Conservation (phyloP, 2,113 vertebrate genomes). For the Trematomus loennbergii region DNA sequence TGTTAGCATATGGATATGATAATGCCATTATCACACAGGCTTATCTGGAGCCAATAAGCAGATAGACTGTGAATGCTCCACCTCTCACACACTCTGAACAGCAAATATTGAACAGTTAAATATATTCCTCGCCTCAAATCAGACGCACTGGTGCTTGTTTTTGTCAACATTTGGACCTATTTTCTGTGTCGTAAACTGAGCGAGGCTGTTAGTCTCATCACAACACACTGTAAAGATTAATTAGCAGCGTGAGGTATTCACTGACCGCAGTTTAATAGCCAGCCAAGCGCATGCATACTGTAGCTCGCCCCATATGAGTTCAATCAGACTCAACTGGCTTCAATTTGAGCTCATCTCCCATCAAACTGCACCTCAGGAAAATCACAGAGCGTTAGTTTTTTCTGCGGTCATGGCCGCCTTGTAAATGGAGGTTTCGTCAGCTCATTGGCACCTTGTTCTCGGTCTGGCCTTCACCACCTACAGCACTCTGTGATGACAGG, state of each 20-base stretch:
- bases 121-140: background rate
- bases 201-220: slow-evolving; percentile 10
- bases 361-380: background rate
- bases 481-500: slow-evolving; percentile 74
- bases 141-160: background rate
- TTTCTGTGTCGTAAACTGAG: background rate
- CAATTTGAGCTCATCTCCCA: slow-evolving; percentile 1
- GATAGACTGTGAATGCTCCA: slow-evolving; percentile 18
- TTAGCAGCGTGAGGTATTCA: slow-evolving; percentile 34
- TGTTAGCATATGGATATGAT: slow-evolving; percentile 44
- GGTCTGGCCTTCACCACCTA: slow-evolving; percentile 41
- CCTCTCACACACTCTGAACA: slow-evolving; percentile 2
- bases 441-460: slow-evolving; percentile 56
- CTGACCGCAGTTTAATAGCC: slow-evolving; percentile 25
- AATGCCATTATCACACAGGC: slow-evolving; percentile 8
- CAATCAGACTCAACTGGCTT: slow-evolving; percentile 14
- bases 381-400: background rate
- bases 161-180: background rate
- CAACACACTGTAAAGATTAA: slow-evolving; percentile 22
- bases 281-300: background rate
- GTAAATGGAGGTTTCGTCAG: slow-evolving; percentile 42
- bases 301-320: slow-evolving; percentile 15
- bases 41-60: slow-evolving; percentile 44
- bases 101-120: slow-evolving; percentile 45
- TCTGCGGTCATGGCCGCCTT: background rate